These are phyloP conservation scores for Lycia hirtaria DNA, from an alignment of 2,888 invertebrate genomes.

Conservation along the genomic window DNA sequence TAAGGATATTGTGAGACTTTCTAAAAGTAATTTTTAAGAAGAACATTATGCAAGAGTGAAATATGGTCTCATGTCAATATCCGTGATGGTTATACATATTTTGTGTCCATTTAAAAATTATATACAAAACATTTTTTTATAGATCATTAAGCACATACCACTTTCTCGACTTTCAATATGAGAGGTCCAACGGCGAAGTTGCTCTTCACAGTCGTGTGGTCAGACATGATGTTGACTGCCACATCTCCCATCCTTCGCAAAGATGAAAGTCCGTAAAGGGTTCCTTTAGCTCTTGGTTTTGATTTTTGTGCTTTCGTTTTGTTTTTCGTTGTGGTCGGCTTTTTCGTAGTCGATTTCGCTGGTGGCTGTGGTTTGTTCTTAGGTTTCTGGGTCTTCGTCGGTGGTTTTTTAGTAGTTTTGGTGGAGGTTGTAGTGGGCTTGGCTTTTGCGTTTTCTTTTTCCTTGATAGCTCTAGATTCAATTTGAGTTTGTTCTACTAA, in stretches of 20 bases:
- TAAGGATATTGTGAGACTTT: slow-evolving; percentile 35
- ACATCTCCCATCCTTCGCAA: slow-evolving; percentile 93
- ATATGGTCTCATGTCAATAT: slow-evolving; percentile 16
- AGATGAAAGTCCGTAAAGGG: slow-evolving; percentile 92
- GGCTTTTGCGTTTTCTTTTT: slow-evolving; percentile 69
- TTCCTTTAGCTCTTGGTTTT: slow-evolving; percentile 90
- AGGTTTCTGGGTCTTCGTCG: slow-evolving; percentile 61
- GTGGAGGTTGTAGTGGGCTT: slow-evolving; percentile 58
- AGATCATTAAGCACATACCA: slow-evolving; percentile 71
- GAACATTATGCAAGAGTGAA: slow-evolving; percentile 29
- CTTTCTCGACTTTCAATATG: slow-evolving; percentile 91
- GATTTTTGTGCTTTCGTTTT: slow-evolving; percentile 78
- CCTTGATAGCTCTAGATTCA: slow-evolving; percentile 68
- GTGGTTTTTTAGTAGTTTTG: slow-evolving; percentile 55
- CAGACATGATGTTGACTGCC: slow-evolving; percentile 90
- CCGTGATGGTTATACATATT: slow-evolving; percentile 17
- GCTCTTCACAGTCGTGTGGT: slow-evolving; percentile 93
- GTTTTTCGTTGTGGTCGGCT: slow-evolving; percentile 65
- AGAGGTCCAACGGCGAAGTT: slow-evolving; percentile 93
- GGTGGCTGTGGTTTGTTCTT: slow-evolving; percentile 73
- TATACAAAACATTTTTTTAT: slow-evolving; percentile 24
- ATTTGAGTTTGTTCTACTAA: slow-evolving; percentile 43
- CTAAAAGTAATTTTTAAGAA: slow-evolving; percentile 30
- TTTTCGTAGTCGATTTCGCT: slow-evolving; percentile 66
- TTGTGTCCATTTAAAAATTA: slow-evolving; percentile 5